These are phyloP conservation scores for Crotalus tigris DNA, from an alignment of 2,113 vertebrate species.

Conservation along the genomic window DNA sequence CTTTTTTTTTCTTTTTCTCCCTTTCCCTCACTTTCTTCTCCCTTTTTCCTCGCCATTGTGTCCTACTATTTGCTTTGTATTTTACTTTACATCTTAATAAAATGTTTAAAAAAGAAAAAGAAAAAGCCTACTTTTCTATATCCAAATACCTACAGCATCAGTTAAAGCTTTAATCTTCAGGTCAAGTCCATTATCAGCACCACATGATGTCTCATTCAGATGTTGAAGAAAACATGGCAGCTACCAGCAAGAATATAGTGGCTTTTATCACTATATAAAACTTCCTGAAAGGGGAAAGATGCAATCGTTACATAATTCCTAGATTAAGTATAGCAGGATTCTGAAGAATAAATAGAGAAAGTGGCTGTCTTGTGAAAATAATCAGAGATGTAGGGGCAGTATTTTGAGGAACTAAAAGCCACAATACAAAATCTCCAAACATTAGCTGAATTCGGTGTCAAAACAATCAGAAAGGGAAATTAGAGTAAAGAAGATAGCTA, in stretches of 20 bases:
- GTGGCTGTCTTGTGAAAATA: background rate
- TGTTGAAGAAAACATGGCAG: background rate
- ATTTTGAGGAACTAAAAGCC: background rate
- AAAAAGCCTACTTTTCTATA: background rate
- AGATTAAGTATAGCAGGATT: background rate
- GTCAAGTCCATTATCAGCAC: background rate
- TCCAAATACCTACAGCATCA: background rate
- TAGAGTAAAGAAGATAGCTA: background rate
- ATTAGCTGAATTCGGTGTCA: background rate
- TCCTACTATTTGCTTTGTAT: no score
- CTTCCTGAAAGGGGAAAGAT: background rate
- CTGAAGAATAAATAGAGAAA: background rate
- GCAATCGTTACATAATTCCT: background rate
- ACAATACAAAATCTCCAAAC: background rate
- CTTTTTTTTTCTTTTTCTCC: no score
- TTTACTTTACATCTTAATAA: no score
- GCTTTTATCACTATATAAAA: background rate
- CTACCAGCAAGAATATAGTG: background rate
- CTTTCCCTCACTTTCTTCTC: no score
- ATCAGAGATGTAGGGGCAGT: background rate
- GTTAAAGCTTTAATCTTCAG: background rate
- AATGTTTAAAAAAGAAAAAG: no score
- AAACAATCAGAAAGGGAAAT: background rate
- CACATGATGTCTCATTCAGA: background rate
- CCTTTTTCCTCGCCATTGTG: no score